Evolutionary conservation across 2,113 vertebrate genomes (phyloP).

Genomic region (Mohoua ochrocephala): DNA sequence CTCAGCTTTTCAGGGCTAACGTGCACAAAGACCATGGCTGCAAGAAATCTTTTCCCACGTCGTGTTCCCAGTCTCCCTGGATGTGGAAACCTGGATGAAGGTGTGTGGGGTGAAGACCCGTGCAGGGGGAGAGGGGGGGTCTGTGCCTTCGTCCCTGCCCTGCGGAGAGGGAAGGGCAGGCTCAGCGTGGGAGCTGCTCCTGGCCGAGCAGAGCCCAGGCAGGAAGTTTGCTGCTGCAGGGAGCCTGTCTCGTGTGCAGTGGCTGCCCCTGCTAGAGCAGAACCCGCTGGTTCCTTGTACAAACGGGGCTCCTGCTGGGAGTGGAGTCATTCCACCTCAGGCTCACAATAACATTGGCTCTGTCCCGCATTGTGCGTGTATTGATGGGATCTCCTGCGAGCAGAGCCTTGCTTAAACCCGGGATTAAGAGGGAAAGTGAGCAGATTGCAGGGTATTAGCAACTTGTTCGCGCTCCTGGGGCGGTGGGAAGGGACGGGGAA

Average conservation of each 20-base stretch:
- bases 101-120: background rate
- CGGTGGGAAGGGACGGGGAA: background rate
- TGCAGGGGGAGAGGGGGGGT: background rate
- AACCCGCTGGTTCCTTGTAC: background rate
- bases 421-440: background rate
- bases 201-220: background rate
- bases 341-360: constrained; percentile 52
- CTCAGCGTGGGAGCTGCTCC: background rate
- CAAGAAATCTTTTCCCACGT: rapidly evolving
- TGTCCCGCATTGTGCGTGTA: background rate
- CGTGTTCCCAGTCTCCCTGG: rapidly evolving
- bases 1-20: background rate
- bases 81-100: rapidly evolving
- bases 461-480: constrained; percentile 15
- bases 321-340: background rate
- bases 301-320: constrained; percentile 58
- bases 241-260: background rate
- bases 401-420: background rate
- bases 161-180: background rate
- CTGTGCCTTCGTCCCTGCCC: rapidly evolving
- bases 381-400: constrained; percentile 10
- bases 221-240: background rate
- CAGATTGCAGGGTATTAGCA: constrained; percentile 42
- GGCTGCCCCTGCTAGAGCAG: background rate
- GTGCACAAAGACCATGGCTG: too few relatives aligned